Conservation (phyloP, 2,888 invertebrate genomes). For the Zygogramma bicolorata region DNA sequence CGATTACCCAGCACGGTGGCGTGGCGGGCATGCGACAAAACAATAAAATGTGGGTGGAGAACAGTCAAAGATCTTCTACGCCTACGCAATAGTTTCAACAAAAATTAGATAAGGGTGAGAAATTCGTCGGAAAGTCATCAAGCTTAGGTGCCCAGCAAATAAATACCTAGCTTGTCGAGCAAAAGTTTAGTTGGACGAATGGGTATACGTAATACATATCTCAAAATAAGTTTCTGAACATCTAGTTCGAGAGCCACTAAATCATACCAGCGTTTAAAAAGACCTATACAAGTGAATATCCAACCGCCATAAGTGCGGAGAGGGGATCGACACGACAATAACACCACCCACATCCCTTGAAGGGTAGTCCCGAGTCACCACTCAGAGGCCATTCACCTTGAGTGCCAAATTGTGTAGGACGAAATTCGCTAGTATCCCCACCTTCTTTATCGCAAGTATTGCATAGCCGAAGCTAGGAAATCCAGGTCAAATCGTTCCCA, state of each 20-base stretch:
- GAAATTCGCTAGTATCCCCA: constrained; percentile 38
- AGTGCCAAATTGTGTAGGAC: constrained; percentile 44
- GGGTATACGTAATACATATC: neutral
- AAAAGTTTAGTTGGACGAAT: too few species aligned
- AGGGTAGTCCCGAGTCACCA: constrained; percentile 30
- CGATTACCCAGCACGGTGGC: too few species aligned
- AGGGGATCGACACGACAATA: neutral
- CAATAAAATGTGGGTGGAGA: too few species aligned
- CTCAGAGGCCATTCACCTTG: constrained; percentile 59
- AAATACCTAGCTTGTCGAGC: too few species aligned
- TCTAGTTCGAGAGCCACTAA: neutral
- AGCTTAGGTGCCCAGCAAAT: too few species aligned
- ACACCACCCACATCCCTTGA: neutral
- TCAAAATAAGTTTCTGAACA: neutral
- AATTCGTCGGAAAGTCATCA: too few species aligned
- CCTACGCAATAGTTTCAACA: too few species aligned
- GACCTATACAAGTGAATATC: neutral
- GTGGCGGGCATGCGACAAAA: too few species aligned
- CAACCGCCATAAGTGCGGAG: neutral
- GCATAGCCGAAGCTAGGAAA: constrained; percentile 45
- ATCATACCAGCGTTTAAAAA: neutral
- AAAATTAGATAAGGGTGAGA: too few species aligned
- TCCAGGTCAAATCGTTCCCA: constrained; percentile 57
- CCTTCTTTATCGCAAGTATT: constrained; percentile 15
- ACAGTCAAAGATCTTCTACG: too few species aligned